phyloP scores from a whole-genome alignment of 2,113 vertebrate genomes.

The Saimiri boliviensis region DNA sequence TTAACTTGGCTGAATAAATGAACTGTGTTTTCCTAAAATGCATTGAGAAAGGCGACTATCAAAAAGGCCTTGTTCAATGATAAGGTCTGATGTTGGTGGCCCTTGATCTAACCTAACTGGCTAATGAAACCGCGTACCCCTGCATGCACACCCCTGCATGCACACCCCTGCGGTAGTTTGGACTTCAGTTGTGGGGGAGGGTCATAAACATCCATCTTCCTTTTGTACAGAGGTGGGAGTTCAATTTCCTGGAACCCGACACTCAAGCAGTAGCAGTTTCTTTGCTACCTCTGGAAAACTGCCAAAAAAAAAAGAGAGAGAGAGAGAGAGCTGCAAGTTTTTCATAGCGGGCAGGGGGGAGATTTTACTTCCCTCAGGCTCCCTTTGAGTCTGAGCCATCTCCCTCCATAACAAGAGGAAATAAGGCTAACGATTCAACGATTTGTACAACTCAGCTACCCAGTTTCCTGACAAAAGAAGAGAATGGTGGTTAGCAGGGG shows the following conservation, averaged over 20 bases:
- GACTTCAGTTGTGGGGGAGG: conserved; percentile 50
- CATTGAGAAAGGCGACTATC: conserved; percentile 66
- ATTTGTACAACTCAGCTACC: not conserved
- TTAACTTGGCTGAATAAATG: conserved; percentile 70
- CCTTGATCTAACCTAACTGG: conserved; percentile 64
- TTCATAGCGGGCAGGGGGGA: not conserved
- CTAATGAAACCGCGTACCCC: conserved; percentile 56
- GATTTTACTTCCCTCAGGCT: not conserved
- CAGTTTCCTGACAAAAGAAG: not conserved
- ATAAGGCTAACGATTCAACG: not conserved
- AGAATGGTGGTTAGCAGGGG: not conserved
- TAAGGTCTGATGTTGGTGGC: conserved; percentile 57
- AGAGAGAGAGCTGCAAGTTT: not conserved
- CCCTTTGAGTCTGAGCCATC: not conserved
- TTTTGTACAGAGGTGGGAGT: not conserved
- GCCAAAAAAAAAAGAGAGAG: not conserved
- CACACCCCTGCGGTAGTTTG: conserved; percentile 34
- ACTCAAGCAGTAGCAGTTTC: not conserved
- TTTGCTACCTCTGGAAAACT: not conserved
- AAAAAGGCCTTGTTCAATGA: conserved; percentile 68
- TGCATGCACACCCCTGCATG: conserved; percentile 40
- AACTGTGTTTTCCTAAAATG: conserved; percentile 70
- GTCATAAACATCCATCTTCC: conserved; percentile 63
- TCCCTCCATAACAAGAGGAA: not conserved
- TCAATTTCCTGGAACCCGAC: not conserved